These are phyloP conservation scores for Armadillidium nasatum DNA, from an alignment of 1,140 invertebrate genomes.

Conservation along the genomic window DNA sequence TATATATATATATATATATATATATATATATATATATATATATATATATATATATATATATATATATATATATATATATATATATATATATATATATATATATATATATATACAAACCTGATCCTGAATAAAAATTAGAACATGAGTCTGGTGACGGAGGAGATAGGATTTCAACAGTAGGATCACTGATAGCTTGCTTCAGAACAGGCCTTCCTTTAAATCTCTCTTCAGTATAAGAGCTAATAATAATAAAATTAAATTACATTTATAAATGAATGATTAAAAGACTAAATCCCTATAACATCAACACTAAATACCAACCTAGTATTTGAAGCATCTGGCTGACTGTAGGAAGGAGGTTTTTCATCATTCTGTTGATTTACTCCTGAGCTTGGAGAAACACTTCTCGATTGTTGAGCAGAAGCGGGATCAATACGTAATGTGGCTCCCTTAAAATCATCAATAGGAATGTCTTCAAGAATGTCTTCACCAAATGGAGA, in stretches of 20 bases:
- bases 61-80: no score
- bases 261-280: no score
- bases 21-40: no score
- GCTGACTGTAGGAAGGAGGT: no score
- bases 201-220: background rate
- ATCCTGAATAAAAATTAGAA: background rate
- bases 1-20: no score
- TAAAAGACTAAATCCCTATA: no score
- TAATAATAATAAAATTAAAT: no score
- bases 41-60: no score
- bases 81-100: no score
- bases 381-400: constrained; percentile 22
- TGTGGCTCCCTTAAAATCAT: constrained; percentile 38
- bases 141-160: background rate
- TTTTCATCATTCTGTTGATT: background rate
- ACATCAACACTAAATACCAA: no score
- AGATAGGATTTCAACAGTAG: background rate
- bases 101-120: background rate
- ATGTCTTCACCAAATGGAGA: constrained; percentile 42
- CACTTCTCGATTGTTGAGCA: constrained; percentile 32
- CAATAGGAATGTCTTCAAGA: constrained; percentile 40
- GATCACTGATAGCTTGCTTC: background rate
- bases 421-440: constrained; percentile 38
- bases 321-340: no score
- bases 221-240: background rate